Evolutionary conservation across 2,113 vertebrate genomes (phyloP), one percentile per base, ranked within the genome.

Genomic region (Galbula dea): DNA sequence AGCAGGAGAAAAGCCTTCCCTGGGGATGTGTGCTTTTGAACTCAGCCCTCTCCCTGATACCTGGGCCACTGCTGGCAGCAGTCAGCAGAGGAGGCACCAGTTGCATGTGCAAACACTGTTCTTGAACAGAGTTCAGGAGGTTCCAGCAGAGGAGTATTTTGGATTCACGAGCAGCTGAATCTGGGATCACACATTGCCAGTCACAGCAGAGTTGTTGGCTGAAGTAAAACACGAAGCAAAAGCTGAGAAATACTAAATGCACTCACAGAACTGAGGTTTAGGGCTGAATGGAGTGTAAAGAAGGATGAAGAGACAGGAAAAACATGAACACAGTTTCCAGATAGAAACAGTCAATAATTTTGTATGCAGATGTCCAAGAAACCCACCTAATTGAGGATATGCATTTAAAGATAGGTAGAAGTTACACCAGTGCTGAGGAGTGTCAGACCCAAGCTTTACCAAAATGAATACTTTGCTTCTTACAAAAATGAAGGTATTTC

Each of bases 41-140:
- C 34, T 63, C 34, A 20, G 5, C 19, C 24, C 24, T 83, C 15
- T 2, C 2, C 2, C 30, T 29, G 12, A 30, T 48, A 9, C 8
- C 59, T 45, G 68, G 43, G 49, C 6, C 11, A 1, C 59, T 82
- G 71, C 71, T 66, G 67, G 48, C 18, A 10, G n/a, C 1, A 12
- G 26, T 9, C 37, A 30, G 61, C 29, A 30, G 34, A 22, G 1
- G 20, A 32, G 24, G n/a, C 52, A 29, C 52, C 29, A 20, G 18
- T 10, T 11, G 13, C 26, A 16, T 3, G 2, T 27, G 39, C 3
- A 21, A 54, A 39, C 4, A 6, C 5, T 3, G 2, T 26, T 48
- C 34, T 16, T 8, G 20, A 10, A 11, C 51, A 30, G 51, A 52
- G 51, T 27, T 26, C 51, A 29, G 51, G 51, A 54, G 27, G 51